A percentile compares a stretch with the other conserved stretches of the same genome.
These are phyloP conservation scores for Macrobrachium nipponense DNA, from an alignment of 1,140 invertebrate species.

Conservation along the genomic window DNA sequence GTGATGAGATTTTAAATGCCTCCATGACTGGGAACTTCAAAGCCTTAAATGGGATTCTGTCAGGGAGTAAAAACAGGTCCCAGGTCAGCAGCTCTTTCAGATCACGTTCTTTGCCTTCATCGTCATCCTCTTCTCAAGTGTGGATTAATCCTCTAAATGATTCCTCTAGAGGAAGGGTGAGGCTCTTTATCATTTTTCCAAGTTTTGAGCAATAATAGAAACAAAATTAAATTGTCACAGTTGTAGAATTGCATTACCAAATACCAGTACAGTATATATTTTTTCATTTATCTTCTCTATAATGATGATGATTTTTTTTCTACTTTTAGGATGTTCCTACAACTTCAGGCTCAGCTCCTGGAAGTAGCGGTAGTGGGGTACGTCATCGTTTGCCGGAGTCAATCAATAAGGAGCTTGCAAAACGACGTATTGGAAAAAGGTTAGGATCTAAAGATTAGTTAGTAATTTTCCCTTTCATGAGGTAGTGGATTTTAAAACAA, in stretches of 20 bases:
- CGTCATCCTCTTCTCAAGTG: conserved; percentile 69
- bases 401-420: conserved; percentile 74
- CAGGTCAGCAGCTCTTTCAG: conserved; percentile 35
- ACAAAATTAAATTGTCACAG: too few species aligned
- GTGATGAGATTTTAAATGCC: conserved; percentile 71
- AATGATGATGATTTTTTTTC: too few species aligned
- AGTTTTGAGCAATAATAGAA: too few species aligned
- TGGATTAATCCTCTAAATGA: conserved; percentile 78
- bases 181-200: not conserved
- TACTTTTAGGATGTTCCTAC: not conserved
- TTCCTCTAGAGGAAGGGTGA: conserved; percentile 65
- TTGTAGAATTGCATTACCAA: too few species aligned
- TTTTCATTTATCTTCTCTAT: too few species aligned
- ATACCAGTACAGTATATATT: too few species aligned
- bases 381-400: conserved; percentile 70
- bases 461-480: not conserved
- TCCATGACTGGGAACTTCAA: conserved; percentile 66
- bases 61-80: conserved; percentile 64
- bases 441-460: conserved; percentile 9
- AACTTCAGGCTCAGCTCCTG: conserved; percentile 1
- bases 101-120: conserved; percentile 55
- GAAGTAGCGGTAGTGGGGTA: not conserved
- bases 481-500: not conserved
- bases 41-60: conserved; percentile 57
- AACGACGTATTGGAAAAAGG: conserved; percentile 72